A percentile compares a stretch with the other conserved stretches of the same genome.
Conservation (phyloP, 2,113 vertebrate genomes). For the Capreolus pygargus region DNA sequence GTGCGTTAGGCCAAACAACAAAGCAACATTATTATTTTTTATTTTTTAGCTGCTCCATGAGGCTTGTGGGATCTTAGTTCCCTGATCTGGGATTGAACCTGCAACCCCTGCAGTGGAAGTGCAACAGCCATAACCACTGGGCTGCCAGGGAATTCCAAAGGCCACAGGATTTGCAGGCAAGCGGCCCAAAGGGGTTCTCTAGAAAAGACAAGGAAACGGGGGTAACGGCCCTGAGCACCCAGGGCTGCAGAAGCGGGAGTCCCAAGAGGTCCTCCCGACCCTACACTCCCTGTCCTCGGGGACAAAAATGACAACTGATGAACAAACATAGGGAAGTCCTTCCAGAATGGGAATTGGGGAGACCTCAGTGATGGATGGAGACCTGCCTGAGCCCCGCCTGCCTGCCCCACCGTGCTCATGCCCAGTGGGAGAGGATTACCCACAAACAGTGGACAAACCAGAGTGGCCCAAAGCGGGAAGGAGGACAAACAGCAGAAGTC, state of each 20-base stretch:
- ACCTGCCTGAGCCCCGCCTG: background rate
- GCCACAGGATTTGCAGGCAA: background rate
- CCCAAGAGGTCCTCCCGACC: background rate
- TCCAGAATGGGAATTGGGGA: background rate
- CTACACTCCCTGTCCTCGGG: background rate
- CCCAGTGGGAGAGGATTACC: background rate
- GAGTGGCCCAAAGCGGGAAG: rapidly evolving
- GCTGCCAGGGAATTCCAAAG: background rate
- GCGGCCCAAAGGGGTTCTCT: background rate
- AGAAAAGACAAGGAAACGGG: background rate
- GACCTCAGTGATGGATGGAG: background rate
- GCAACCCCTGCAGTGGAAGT: background rate
- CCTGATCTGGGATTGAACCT: background rate
- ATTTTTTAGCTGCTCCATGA: background rate
- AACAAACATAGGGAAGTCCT: background rate
- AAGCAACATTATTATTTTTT: background rate
- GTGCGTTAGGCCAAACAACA: background rate
- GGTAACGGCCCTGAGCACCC: background rate
- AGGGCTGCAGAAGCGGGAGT: background rate
- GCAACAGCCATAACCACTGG: background rate
- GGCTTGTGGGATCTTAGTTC: background rate
- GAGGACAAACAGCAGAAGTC: background rate
- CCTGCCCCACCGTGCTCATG: rapidly evolving
- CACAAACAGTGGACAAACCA: background rate
- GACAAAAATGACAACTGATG: background rate